Evolutionary conservation across 2,888 invertebrate species (phyloP), one percentile per base, ranked within the genome.

Genomic region (Agrotis clavis): DNA sequence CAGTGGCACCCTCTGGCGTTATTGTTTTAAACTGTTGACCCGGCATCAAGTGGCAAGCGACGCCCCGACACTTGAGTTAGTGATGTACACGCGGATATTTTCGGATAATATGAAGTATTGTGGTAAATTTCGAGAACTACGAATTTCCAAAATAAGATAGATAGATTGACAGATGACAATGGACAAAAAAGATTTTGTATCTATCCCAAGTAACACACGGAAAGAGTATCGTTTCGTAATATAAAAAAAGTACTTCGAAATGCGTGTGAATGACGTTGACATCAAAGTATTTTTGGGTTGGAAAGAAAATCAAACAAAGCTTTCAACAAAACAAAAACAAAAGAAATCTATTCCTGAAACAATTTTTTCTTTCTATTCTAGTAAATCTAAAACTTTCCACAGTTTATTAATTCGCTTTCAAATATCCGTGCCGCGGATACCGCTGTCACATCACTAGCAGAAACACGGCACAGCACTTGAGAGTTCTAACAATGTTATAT

Each of bases 1-100:
- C 82, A 54, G 79, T 80, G 73, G 83, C 83, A 53, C 69, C 72
- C 83, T 81, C 83, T 78, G 67, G 74, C 85, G 71, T 78, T 77
- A 82, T 86, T 85, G 85, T 85, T 86, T 86, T 84, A 82, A 85
- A 86, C 81, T 86, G 86, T 85, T 86, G 81, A 86, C 86, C 86
- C 85, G 82, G 77, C 84, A 81, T 85, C 82, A 80, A 87, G 87
- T 81, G 84, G 86, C 81, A 85, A 81, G 72, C 86, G 72, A 81
- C 76, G 87, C 74, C 57, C 60, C 70, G 76, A 79, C 81, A 74
- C 76, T 79, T 75, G 76, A 71, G 60, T 67, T 81, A 84, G 87
- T 53, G 81, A 41, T 67, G 78, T 61, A 45, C 18, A 6, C 11
- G 51, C 35, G 48, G 47, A 67, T 71, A 45, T 45, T 35, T 51